Percentiles rank a stretch among this genome's conserved stretches.
These are phyloP conservation scores for Centruroides vittatus DNA, from an alignment of 1,140 invertebrate genomes.

Conservation along the genomic window DNA sequence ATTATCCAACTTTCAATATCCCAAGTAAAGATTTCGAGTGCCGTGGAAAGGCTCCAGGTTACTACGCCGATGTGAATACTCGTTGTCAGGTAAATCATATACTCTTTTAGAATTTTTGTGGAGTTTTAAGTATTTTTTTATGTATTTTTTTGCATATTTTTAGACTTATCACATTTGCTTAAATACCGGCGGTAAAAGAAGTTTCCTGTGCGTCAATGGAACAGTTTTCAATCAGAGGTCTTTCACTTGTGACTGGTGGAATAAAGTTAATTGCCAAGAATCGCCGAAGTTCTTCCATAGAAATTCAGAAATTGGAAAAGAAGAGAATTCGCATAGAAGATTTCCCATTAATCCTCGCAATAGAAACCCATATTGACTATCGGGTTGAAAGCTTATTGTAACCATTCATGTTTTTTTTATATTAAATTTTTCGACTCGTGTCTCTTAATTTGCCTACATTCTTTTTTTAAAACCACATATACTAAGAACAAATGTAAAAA, in stretches of 20 bases:
- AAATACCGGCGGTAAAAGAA: conserved; percentile 51
- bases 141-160: conserved; percentile 2
- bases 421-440: no score
- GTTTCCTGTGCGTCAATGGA: conserved; percentile 70
- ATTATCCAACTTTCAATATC: not conserved
- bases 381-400: no score
- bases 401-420: no score
- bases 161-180: conserved; percentile 24
- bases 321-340: no score
- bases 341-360: no score
- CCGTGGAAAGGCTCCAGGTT: not conserved
- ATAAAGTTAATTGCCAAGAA: conserved; percentile 10
- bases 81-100: not conserved
- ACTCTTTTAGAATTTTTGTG: no score
- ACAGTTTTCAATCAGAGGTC: conserved; percentile 63
- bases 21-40: not conserved
- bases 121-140: not conserved
- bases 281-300: conserved; percentile 31
- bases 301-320: conserved; percentile 13
- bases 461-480: no score
- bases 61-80: not conserved
- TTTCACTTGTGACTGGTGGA: conserved; percentile 16
- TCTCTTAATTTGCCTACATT: no score
- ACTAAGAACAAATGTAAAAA: no score
- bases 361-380: no score